Evolutionary conservation across 2,113 vertebrate species (phyloP).

Genomic region (Sorex araneus): DNA sequence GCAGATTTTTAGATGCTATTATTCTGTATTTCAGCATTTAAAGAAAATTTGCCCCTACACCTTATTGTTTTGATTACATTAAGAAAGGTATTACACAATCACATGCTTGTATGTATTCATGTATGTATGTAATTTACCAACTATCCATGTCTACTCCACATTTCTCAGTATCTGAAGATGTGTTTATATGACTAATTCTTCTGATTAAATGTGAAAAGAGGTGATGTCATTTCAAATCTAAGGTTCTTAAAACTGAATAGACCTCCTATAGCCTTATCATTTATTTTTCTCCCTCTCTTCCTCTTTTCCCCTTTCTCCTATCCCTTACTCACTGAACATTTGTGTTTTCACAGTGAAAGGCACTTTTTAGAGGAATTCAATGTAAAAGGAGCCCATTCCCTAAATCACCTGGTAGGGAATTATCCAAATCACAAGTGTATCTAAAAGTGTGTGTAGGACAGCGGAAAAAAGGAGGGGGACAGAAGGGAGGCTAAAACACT

Average conservation of each 20-base stretch:
- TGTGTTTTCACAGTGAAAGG: not conserved
- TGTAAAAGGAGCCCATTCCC: not conserved
- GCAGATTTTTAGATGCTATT: not conserved
- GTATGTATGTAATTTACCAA: not conserved
- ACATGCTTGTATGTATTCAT: not conserved
- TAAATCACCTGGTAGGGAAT: not conserved
- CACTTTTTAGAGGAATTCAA: not conserved
- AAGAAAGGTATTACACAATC: not conserved
- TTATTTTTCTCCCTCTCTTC: not conserved
- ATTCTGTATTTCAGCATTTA: not conserved
- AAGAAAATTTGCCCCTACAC: constrained; percentile 10
- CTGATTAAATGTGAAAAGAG: not conserved
- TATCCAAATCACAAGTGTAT: not conserved
- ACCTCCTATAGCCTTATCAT: not conserved
- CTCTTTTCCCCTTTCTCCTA: not conserved
- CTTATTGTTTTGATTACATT: not conserved
- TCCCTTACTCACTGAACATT: not conserved
- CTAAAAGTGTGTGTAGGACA: not conserved
- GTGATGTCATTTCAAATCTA: not conserved
- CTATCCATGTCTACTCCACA: not conserved
- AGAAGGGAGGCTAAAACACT: not conserved
- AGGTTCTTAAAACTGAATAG: not conserved
- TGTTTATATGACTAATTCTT: constrained; percentile 30
- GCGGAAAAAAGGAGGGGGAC: not conserved
- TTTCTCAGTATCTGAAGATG: not conserved